These are phyloP conservation scores for Scrobipalpa atriplicella DNA, from an alignment of 2,888 invertebrate genomes.

Conservation along the genomic window DNA sequence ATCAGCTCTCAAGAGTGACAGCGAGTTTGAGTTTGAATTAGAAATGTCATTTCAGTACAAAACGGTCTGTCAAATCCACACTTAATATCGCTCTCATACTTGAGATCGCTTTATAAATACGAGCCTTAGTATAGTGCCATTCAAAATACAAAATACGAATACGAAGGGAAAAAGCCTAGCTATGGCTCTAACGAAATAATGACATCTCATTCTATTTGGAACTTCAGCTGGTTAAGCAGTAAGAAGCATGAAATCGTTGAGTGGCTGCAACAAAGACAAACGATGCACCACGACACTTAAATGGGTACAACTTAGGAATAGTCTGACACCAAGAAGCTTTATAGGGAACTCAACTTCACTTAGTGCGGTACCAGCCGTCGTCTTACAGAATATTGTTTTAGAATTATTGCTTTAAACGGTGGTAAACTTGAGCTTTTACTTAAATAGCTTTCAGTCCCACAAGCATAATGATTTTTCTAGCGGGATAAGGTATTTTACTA, in stretches of 20 bases:
- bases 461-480: too few species aligned
- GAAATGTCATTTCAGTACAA: too few species aligned
- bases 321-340: constrained; percentile 22
- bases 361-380: background rate
- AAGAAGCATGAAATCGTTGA: constrained; percentile 1
- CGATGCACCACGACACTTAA: constrained; percentile 25
- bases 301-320: constrained; percentile 29
- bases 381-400: constrained; percentile 1
- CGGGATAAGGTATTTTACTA: too few species aligned
- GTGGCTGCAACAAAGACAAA: constrained; percentile 25
- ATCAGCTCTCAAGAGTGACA: too few species aligned
- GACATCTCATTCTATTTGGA: background rate
- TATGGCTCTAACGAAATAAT: background rate
- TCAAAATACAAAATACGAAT: too few species aligned
- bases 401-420: background rate
- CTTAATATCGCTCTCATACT: too few species aligned
- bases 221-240: background rate
- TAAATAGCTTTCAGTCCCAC: background rate
- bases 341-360: background rate
- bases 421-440: background rate
- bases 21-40: too few species aligned
- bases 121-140: too few species aligned
- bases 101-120: too few species aligned
- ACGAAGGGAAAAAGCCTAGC: too few species aligned
- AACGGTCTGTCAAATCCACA: too few species aligned